Base-by-base conservation (phyloP, 2,888 invertebrate species). In the Mimachlamys varia region DNA sequence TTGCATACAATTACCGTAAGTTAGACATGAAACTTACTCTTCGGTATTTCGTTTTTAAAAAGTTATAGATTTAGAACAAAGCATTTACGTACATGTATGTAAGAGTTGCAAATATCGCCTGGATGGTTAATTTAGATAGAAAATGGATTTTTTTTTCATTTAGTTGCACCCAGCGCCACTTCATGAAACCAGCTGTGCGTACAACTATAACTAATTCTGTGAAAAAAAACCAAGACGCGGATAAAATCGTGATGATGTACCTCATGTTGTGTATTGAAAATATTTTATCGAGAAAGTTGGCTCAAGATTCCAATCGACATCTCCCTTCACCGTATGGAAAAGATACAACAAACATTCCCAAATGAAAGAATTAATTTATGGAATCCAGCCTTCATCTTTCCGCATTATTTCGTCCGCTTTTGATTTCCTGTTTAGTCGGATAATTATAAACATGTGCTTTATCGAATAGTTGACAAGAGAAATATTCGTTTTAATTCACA, bases 351-450 rank as follows among this genome's bases (percentile, higher is more conserved):
- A n/a, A 58, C 58, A 58, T 58, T 58, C 58, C 22, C 19, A 58
- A 58, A 58, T 58, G 58, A 58, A 58, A 58, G 58, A 4, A 58
- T 22, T 58, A 58, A 58, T 58, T 58, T 58, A 22, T 58, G 58
- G 58, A 58, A 58, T 58, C n/a, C 58, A n/a, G 58, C 58, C 58
- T 58, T 58, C 58, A 58, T 58, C 58, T 58, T 22, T 58, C 58
- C n/a, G 58, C 22, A 58, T 58, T n/a, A 58, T 58, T 58, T 58
- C 22, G 19, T 58, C 58, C 58, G 58, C 22, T 58, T 58, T 58
- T 58, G 22, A 58, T 58, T 58, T 58, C 58, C 58, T 19, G 22
- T 58, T 58, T n/a, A 58, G 58, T 58, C 22, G 19, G 22, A 58
- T 58, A 58, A 58, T 58, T 58, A 19, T 19, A 4, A 58, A 22